Conservation (phyloP, 2,113 vertebrate genomes). For the Tonatia bakeri region DNA sequence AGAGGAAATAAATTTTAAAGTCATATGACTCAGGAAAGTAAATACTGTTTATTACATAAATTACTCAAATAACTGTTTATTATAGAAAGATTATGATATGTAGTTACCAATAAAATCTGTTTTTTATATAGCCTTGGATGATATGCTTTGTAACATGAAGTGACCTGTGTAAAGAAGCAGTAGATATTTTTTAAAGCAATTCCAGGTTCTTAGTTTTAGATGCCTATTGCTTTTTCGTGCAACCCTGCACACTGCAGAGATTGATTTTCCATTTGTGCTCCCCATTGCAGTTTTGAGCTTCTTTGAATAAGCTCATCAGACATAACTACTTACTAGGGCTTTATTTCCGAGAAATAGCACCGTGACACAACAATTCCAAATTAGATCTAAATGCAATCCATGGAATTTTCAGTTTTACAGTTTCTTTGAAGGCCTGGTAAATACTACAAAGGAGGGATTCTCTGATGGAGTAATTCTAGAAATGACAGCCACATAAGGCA, state of each 20-base stretch:
- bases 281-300: slow-evolving; percentile 46
- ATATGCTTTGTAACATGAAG: slow-evolving; percentile 3
- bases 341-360: slow-evolving; percentile 46
- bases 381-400: slow-evolving; percentile 69
- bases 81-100: background rate
- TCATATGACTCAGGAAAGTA: background rate
- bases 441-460: slow-evolving; percentile 56
- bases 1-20: slow-evolving; percentile 10
- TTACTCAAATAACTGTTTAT: slow-evolving; percentile 1
- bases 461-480: slow-evolving; percentile 68
- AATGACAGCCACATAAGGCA: slow-evolving; percentile 66
- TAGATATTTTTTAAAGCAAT: background rate
- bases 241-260: slow-evolving; percentile 25
- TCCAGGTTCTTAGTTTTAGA: background rate
- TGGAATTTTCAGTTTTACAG: slow-evolving; percentile 61
- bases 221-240: background rate
- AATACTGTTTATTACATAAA: background rate
- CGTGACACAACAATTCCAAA: slow-evolving; percentile 69
- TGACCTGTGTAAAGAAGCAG: background rate
- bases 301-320: slow-evolving; percentile 59
- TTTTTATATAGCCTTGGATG: background rate
- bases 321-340: slow-evolving; percentile 34
- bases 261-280: slow-evolving; percentile 60
- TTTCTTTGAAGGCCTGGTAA: slow-evolving; percentile 59
- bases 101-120: background rate